A percentile compares a stretch with the other conserved stretches of the same genome.
These are phyloP conservation scores for Pardosa pseudoannulata DNA, from an alignment of 2,888 invertebrate species.

Conservation along the genomic window DNA sequence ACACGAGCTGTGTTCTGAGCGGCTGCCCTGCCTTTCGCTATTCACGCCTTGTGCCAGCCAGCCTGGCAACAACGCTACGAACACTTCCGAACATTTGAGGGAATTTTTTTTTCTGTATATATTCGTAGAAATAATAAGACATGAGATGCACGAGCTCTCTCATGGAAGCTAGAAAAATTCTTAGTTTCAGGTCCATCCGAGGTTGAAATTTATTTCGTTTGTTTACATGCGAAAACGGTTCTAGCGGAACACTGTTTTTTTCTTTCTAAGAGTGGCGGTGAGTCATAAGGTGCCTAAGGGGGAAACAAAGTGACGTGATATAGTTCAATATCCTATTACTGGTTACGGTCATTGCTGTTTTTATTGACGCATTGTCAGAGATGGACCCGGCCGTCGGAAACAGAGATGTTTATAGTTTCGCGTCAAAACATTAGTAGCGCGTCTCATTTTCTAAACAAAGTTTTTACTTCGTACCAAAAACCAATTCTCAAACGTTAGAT, in stretches of 20 bases:
- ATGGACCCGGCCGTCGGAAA: too few species aligned
- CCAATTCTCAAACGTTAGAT: too few species aligned
- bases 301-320: slow-evolving; percentile 18
- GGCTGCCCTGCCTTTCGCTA: slow-evolving; percentile 45
- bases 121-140: background rate
- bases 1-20: slow-evolving; percentile 47
- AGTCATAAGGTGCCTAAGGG: slow-evolving; percentile 45
- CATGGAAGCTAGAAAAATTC: background rate
- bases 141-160: background rate
- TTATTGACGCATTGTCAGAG: background rate
- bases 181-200: background rate
- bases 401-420: too few species aligned
- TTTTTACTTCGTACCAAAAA: too few species aligned
- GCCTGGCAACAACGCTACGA: slow-evolving; percentile 43
- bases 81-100: background rate
- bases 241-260: slow-evolving; percentile 30
- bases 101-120: background rate
- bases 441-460: too few species aligned
- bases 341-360: background rate
- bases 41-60: slow-evolving; percentile 44
- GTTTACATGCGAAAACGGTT: slow-evolving; percentile 16
- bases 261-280: slow-evolving; percentile 24
- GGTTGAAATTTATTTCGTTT: slow-evolving; percentile 27
- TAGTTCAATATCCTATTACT: slow-evolving; percentile 58
- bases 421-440: too few species aligned